Base-by-base conservation (phyloP, 2,888 invertebrate genomes). In the Rhimphoctona megacephalus region DNA sequence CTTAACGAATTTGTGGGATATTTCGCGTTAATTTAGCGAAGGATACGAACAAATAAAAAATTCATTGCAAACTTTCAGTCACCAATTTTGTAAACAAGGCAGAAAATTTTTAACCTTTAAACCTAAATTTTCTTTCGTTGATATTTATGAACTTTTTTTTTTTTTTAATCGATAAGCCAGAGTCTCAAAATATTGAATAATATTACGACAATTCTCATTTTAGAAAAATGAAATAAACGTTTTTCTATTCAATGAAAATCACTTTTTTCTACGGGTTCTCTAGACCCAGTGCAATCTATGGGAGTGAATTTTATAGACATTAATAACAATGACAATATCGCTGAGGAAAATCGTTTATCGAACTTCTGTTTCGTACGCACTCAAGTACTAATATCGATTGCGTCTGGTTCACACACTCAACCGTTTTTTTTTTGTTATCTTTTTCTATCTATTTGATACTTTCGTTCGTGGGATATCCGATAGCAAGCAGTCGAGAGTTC, bases 341-440 rank as follows among this genome's bases (percentile, higher is more conserved):
- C n/a, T 73, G 52, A 11, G 22, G 46, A n/a, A 74, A 83, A 77
- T 61, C 49, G 64, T 64, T 70, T 52, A 77, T 83, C 49, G 69
- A 82, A 70, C 77, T 78, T 72, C 78, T 54, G 66, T 72, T 69
- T 73, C 39, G 36, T 74, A 78, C 69, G 82, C 72, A 72, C 43
- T 83, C 81, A 49, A 83, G 64, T 66, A 79, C 72, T 64, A 74
- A 78, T 82, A 85, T 85, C 81, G 81, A 85, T 81, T 81, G 70
- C 81, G 73, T 81, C 81, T 81, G 76, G 81, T 73, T 80, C 54
- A 52, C 69, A 76, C 64, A 25, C 69, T 39, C 64, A 22, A 39
- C 22, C 36, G n/a, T 77, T 46, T 77, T 85, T 81, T 81, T 49
- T 52, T 70, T 70, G 33, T 80, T 43, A 66, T 67, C 33, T 61